A percentile compares a stretch with the other conserved stretches of the same genome.
Conservation (phyloP, 1,140 invertebrate species). For the Portunus trituberculatus region DNA sequence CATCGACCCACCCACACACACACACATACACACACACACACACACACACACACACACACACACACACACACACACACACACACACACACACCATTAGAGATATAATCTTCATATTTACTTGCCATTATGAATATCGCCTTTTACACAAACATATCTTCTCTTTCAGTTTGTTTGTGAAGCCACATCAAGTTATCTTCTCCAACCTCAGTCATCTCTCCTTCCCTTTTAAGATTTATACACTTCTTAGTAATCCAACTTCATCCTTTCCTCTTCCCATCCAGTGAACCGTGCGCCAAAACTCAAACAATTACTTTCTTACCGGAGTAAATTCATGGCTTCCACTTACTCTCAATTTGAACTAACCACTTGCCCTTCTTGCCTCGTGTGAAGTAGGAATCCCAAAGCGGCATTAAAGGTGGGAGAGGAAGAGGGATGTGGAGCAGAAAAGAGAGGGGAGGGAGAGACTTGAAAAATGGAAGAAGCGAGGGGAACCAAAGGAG, state of each 20-base stretch:
- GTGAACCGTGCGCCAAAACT: neutral
- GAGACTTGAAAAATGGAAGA: constrained; percentile 23
- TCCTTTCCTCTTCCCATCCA: neutral
- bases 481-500: neutral
- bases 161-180: no score
- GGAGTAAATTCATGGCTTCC: constrained; percentile 1
- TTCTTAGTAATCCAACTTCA: neutral
- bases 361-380: constrained; percentile 18
- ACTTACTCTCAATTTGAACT: constrained; percentile 23
- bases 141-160: no score
- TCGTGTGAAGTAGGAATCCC: constrained; percentile 18
- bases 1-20: neutral
- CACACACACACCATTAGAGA: neutral
- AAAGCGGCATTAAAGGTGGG: constrained; percentile 20
- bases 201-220: no score
- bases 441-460: neutral
- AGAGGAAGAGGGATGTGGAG: constrained; percentile 8
- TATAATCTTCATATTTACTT: neutral
- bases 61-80: neutral
- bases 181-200: no score
- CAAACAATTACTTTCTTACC: neutral
- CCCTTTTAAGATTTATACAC: neutral
- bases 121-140: no score
- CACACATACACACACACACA: constrained; percentile 28
- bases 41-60: constrained; percentile 31